Base-by-base conservation (phyloP, 1,140 invertebrate genomes). In the Trichonephila clavata region DNA sequence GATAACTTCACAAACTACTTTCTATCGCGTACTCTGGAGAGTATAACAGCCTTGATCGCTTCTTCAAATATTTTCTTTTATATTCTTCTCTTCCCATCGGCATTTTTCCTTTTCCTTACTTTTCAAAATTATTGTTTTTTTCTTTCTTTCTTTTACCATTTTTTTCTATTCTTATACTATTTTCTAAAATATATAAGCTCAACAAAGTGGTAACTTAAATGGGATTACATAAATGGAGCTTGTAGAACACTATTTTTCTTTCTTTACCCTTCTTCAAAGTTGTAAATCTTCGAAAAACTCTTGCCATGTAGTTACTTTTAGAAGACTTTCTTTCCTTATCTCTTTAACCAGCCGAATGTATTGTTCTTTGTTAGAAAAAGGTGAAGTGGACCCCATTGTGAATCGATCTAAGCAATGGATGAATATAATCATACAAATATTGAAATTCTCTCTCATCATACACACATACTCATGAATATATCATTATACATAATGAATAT, bases 1-100 rank as follows among this genome's bases (percentile, higher is more conserved):
- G 63, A 89, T 89, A 89, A 89, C 87, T 89, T 89, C 87, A 77
- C 87, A 89, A 89, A 89, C 65, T 71, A 89, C 87, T 89, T 89
- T 89, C 65, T 43, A 89, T 43, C 43, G 39, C 43, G 20, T 77
- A 89, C 87, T 57, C 87, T 57, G 21, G 87, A 59, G 87, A 77
- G 59, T 89, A 89, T 89, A 89, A 77, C 87, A 27, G 87, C 43
- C 27, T 57, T 89, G 87, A 89, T 89, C 87, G 87, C 65, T 89
- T 89, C 87, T 77, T 89, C 87, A 87, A 87, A 87, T 87, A 87
- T 87, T 87, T 87, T 57, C 43, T 57, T 63, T 61, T 87, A 87
- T 63, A 24, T 87, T 87, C 61, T 63, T 87, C 59, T 39, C 24
- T 59, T 83, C 81, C 39, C 39, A 83, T 83, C 43, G 81, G 59